Percentiles rank a stretch among this genome's conserved stretches.
Conservation (phyloP, 2,888 invertebrate species). For the Himalopsyche tibetana region DNA sequence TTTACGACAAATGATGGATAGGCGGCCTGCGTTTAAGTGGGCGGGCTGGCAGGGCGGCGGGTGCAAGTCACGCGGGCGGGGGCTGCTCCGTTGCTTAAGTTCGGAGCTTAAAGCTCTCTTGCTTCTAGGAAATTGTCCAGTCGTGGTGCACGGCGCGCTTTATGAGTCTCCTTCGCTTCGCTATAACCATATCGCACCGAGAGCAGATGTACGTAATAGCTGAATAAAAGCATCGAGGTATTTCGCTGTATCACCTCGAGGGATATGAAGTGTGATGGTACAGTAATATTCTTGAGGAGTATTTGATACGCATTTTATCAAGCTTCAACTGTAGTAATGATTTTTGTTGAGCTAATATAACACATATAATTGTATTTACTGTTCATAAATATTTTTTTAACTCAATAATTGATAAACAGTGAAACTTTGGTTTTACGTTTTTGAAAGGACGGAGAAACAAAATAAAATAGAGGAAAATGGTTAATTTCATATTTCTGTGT, state of each 20-base stretch:
- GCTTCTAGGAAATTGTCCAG: conserved; percentile 59
- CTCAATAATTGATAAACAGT: too few species aligned
- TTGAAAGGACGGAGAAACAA: too few species aligned
- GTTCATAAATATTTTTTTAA: too few species aligned
- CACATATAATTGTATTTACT: too few species aligned
- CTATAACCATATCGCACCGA: conserved; percentile 42
- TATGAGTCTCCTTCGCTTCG: conserved; percentile 46
- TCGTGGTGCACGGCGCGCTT: conserved; percentile 57
- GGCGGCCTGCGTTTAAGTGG: conserved; percentile 41
- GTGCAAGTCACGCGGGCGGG: not conserved
- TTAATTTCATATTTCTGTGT: too few species aligned
- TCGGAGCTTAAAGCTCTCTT: not conserved
- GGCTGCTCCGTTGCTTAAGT: not conserved
- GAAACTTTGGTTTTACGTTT: too few species aligned
- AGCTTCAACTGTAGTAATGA: not conserved
- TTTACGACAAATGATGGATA: conserved; percentile 56
- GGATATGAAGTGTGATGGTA: not conserved
- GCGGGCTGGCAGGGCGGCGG: conserved; percentile 42
- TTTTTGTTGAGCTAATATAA: too few species aligned
- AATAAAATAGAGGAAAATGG: too few species aligned
- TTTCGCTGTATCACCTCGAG: not conserved
- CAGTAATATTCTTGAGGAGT: not conserved
- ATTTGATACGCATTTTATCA: not conserved
- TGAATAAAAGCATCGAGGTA: conserved; percentile 27
- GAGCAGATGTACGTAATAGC: conserved; percentile 25